phyloP scores from a whole-genome alignment of 1,140 invertebrate genomes.

The Euura saliciscinereae region DNA sequence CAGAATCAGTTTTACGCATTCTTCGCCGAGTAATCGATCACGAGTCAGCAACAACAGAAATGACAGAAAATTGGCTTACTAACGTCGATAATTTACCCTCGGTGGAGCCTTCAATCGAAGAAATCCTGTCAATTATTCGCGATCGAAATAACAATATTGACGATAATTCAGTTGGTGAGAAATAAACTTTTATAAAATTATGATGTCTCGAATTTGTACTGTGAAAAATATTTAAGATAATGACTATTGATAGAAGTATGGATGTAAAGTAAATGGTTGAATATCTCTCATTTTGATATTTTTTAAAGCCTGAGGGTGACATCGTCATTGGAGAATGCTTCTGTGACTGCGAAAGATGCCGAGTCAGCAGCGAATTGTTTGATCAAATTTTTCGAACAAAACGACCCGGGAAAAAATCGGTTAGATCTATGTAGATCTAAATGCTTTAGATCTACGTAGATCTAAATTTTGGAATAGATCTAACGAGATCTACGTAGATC shows the following conservation, averaged over 20 bases:
- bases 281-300: not conserved
- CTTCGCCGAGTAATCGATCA: not conserved
- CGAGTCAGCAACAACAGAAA: not conserved
- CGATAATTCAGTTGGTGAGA: not conserved
- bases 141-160: slow-evolving; percentile 3
- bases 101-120: not conserved
- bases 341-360: not conserved
- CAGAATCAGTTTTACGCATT: not conserved
- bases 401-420: too few species aligned
- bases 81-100: not conserved
- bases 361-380: not conserved
- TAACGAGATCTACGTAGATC: too few species aligned
- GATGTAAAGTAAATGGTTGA: not conserved
- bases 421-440: too few species aligned
- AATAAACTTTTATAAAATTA: not conserved
- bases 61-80: not conserved
- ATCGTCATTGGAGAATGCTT: not conserved
- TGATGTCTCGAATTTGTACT: not conserved
- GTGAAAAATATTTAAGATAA: not conserved
- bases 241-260: not conserved
- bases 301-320: not conserved
- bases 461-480: too few species aligned
- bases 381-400: not conserved
- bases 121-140: not conserved
- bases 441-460: too few species aligned